Evolutionary conservation across 2,113 vertebrate species (phyloP), one percentile per base, ranked within the genome.

Genomic region (Seriola rivoliana): DNA sequence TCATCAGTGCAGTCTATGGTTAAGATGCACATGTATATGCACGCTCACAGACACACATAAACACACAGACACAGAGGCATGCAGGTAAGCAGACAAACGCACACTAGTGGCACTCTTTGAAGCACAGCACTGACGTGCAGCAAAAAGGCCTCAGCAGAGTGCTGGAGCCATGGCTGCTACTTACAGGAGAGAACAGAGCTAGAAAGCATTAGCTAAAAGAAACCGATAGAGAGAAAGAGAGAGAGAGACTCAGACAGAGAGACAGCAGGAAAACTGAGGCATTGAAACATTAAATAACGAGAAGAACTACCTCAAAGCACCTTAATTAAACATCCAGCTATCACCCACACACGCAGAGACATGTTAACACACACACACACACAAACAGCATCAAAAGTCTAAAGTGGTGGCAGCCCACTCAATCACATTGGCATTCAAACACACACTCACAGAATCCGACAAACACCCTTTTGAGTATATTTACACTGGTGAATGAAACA

Each of bases 61-160:
- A 46, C 4, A 52, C 23, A 71, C 9, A 55, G 17, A 19, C n/a
- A 48, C 4, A 5, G 13, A 66, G 48, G 9, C 19, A 60, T 14
- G 32, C 29, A 72, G 55, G 70, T 64, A 79, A 54, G 16, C 48
- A 60, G 29, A n/a, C 1, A 6, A 19, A 50, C 23, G 70, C 42
- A 84, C 65, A 71, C 29, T 34, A 42, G 9, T 48, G 38, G 5
- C 38, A 1, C 63, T 44, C 38, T 68, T 42, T 71, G 46, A 82
- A 48, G 76, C 83, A 48, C 80, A 84, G 72, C 71, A 74, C 54
- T 63, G 13, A 42, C 0, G 4, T 1, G 9, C 58, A 81, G 74
- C 60, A 78, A 84, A 81, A 89, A 81, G 69, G 46, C 68, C 68
- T 83, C 72, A 69, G 67, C 32, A 74, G 77, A 73, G 57, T 5